Base-by-base conservation (phyloP, 2,113 vertebrate species). In the Pygoscelis antarcticus region DNA sequence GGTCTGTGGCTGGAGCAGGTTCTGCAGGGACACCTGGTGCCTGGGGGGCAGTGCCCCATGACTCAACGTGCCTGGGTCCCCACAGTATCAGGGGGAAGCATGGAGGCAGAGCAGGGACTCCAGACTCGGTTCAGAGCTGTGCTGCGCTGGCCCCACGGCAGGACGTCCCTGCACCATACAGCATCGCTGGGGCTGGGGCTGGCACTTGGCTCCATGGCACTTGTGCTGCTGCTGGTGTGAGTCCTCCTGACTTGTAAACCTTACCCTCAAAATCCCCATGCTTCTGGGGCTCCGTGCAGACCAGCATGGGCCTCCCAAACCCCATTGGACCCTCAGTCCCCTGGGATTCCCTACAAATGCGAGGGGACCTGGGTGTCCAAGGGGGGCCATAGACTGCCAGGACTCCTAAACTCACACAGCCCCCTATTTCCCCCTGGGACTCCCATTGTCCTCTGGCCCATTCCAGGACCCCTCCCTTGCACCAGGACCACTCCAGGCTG, bases 91-190 rank as follows among this genome's bases (percentile, higher is more conserved):
- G 69, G 29, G 12, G 29, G 64, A 46, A 90, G 49, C 0, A 6
- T 91, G 86, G 83, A 90, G 38, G 83, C 72, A 42, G 95, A 96
- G 42, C 38, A 65, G 14, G 9, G 5, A 17, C 80, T 96, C 5
- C 95, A 97, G 91, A 68, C 36, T 57, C 3, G 2, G 46, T 95
- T 96, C 89, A 47, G 13, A 16, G n/a, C 40, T 32, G 94, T 96
- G 80, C 89, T 96, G 60, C 54, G 5, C 17, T 66, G 79, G 79
- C 12, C 5, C 4, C 7, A 66, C 1, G 2, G 11, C 2, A 11
- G n/a, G 46, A 54, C 2, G 6, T 4, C 30, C 8, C 1, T 3
- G 22, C 17, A 40, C 40, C 19, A 23, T 40, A 3, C 1, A 0
- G 15, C 32, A n/a, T 0, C 2, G 1, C 4, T 89, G 62, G 75